These are phyloP conservation scores for Mormyrus hasselquistii DNA, from an alignment of 2,797 vertebrate species.

Conservation along the genomic window DNA sequence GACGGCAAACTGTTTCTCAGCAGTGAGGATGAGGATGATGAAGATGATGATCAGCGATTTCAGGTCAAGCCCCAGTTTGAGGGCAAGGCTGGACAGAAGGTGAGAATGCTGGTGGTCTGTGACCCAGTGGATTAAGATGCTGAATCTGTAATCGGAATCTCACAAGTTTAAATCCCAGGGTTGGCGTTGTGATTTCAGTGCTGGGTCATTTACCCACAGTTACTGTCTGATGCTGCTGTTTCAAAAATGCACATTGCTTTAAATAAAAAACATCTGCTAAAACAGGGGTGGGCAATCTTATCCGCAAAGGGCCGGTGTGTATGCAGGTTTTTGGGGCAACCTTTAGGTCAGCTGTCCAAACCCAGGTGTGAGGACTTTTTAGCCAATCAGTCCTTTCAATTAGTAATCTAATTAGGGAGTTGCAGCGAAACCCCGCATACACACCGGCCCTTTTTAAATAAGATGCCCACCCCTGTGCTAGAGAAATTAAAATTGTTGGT, in stretches of 20 bases:
- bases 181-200: background rate
- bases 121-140: background rate
- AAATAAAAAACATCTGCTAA: background rate
- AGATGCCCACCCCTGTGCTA: background rate
- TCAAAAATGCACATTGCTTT: background rate
- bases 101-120: constrained; percentile 41
- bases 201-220: background rate
- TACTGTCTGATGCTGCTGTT: background rate
- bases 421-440: background rate
- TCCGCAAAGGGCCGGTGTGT: background rate
- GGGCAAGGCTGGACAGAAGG: constrained; percentile 85
- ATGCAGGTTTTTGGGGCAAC: no score
- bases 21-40: constrained; percentile 70
- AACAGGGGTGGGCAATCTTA: background rate
- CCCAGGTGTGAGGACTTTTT: background rate
- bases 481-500: background rate
- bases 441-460: background rate
- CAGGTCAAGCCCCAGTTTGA: constrained; percentile 87
- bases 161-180: background rate
- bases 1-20: constrained; percentile 68
- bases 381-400: background rate
- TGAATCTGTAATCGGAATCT: background rate
- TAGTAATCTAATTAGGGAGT: background rate
- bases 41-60: constrained; percentile 59
- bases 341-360: background rate